Evolutionary conservation across 2,888 invertebrate genomes (phyloP).

Genomic region (Latrodectus elegans): DNA sequence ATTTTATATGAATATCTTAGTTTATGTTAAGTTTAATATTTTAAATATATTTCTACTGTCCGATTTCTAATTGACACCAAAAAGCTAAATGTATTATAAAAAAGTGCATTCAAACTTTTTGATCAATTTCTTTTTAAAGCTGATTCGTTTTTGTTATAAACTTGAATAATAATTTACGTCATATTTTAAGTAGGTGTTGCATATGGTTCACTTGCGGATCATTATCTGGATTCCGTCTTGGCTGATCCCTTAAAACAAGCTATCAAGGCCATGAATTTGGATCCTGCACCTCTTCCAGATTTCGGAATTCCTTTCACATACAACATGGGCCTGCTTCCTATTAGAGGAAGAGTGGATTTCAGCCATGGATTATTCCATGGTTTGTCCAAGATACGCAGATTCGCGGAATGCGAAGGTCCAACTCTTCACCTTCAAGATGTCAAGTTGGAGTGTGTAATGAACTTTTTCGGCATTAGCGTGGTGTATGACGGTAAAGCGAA

Average conservation of each 20-base stretch:
- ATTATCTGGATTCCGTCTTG: conserved; percentile 37
- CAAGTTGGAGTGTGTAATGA: conserved; percentile 40
- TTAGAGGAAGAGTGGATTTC: conserved; percentile 36
- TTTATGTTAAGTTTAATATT: too few relatives aligned
- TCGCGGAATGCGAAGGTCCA: conserved; percentile 40
- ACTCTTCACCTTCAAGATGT: conserved; percentile 23
- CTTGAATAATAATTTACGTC: background rate
- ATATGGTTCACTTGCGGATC: conserved; percentile 25
- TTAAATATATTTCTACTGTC: too few relatives aligned
- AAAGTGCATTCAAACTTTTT: too few relatives aligned
- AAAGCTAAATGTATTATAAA: too few relatives aligned
- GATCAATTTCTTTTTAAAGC: too few relatives aligned
- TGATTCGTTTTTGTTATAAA: too few relatives aligned
- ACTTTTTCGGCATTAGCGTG: conserved; percentile 43
- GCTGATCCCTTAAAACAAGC: conserved; percentile 25
- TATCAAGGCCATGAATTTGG: conserved; percentile 29
- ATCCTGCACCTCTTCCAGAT: conserved; percentile 46
- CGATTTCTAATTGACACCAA: too few relatives aligned
- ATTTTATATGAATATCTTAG: too few relatives aligned
- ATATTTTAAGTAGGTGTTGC: background rate
- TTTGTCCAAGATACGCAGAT: conserved; percentile 28
- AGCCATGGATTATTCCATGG: conserved; percentile 49
- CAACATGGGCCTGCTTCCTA: conserved; percentile 21
- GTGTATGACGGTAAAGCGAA: conserved; percentile 43
- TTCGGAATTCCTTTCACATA: conserved; percentile 40